These are phyloP conservation scores for Podabrus alpinus DNA, from an alignment of 2,888 invertebrate genomes.

Conservation along the genomic window DNA sequence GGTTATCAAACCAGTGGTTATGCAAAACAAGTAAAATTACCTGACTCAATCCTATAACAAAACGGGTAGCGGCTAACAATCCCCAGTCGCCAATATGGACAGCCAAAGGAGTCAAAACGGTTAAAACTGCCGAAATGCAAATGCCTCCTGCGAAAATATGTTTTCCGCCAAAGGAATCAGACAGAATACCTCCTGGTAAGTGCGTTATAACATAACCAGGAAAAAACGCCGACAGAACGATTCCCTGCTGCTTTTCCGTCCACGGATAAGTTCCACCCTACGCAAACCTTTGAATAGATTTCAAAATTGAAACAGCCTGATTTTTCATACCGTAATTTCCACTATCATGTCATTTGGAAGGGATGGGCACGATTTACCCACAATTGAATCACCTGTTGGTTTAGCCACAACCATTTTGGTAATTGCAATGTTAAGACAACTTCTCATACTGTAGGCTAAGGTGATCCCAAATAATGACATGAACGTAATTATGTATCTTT, in stretches of 20 bases:
- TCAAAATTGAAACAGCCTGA: not conserved
- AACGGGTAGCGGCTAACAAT: slow-evolving; percentile 70
- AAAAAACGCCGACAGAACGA: slow-evolving; percentile 79
- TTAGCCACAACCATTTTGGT: slow-evolving; percentile 53
- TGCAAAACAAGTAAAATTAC: slow-evolving; percentile 6
- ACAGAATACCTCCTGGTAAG: slow-evolving; percentile 75
- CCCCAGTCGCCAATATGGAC: slow-evolving; percentile 67
- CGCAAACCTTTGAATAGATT: not conserved
- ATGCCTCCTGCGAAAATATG: slow-evolving; percentile 77
- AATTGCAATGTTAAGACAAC: slow-evolving; percentile 53
- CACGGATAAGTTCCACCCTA: slow-evolving; percentile 57
- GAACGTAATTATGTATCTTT: slow-evolving; percentile 67
- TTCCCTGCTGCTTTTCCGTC: slow-evolving; percentile 70
- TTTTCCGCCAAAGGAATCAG: slow-evolving; percentile 80
- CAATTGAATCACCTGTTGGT: not conserved
- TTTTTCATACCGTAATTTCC: not conserved
- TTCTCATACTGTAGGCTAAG: slow-evolving; percentile 54
- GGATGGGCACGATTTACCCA: not conserved
- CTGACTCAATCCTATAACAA: slow-evolving; percentile 68
- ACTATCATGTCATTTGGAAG: not conserved
- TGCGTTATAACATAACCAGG: slow-evolving; percentile 82
- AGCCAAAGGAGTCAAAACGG: slow-evolving; percentile 73
- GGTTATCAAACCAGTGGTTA: too few relatives aligned
- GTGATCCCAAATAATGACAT: slow-evolving; percentile 56
- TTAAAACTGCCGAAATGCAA: slow-evolving; percentile 75